A percentile compares a stretch with the other conserved stretches of the same genome.
These are phyloP conservation scores for Drosophila cyrtoloma DNA, from an alignment of 2,888 invertebrate genomes.

Conservation along the genomic window DNA sequence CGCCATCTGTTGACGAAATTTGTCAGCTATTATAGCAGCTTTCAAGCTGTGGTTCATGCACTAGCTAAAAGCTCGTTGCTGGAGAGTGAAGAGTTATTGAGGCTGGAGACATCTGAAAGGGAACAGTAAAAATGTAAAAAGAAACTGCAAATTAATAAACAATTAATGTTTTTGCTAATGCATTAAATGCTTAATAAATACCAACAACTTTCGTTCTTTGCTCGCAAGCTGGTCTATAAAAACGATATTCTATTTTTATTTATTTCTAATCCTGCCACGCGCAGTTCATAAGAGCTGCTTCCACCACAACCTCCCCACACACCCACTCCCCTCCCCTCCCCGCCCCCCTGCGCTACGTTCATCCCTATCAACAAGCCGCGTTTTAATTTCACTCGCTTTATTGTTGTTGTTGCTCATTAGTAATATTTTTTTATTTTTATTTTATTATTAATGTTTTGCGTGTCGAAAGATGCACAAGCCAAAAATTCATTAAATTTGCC, in stretches of 20 bases:
- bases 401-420: slow-evolving; percentile 20
- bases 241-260: background rate
- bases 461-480: slow-evolving; percentile 24
- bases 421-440: background rate
- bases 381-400: slow-evolving; percentile 5
- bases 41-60: slow-evolving; percentile 16
- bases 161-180: background rate
- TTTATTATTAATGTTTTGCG: slow-evolving; percentile 12
- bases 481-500: slow-evolving; percentile 30
- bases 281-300: background rate
- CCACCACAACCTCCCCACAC: background rate
- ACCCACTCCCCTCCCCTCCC: accelerated
- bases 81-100: slow-evolving; percentile 21
- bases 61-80: background rate
- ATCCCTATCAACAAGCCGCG: too few species aligned
- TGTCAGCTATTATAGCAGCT: slow-evolving; percentile 40
- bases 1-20: slow-evolving; percentile 32
- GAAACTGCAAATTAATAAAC: too few species aligned
- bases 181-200: background rate
- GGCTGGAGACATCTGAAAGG: background rate
- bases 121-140: too few species aligned
- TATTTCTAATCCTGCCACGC: background rate
- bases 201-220: background rate
- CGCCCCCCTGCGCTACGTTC: accelerated
- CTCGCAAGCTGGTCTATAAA: background rate